A percentile compares a stretch with the other conserved stretches of the same genome.
These are phyloP conservation scores for Brachynemurus nebulosus DNA, from an alignment of 2,888 invertebrate genomes.

Conservation along the genomic window DNA sequence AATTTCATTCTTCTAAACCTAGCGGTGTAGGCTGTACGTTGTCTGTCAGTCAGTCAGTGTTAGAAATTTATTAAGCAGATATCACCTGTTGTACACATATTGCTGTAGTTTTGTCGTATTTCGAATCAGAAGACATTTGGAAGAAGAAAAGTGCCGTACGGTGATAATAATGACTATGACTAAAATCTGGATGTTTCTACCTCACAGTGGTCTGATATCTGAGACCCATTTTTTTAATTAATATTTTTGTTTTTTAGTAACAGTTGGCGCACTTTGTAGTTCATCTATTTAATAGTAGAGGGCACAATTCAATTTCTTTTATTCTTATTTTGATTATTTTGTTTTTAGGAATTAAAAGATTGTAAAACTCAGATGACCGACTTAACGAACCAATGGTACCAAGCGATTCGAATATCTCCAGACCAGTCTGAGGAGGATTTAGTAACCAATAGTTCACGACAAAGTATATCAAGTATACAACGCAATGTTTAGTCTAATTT, in stretches of 20 bases:
- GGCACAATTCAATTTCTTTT: neutral
- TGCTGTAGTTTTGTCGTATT: too few species aligned
- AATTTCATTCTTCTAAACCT: too few species aligned
- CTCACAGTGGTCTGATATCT: too few species aligned
- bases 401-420: conserved; percentile 82
- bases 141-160: too few species aligned
- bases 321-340: conserved; percentile 12
- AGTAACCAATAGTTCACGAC: conserved; percentile 26
- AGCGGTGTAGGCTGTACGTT: too few species aligned
- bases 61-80: too few species aligned
- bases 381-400: conserved; percentile 93
- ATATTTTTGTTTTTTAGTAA: neutral
- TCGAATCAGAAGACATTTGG: too few species aligned
- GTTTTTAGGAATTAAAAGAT: conserved; percentile 75
- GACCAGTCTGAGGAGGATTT: conserved; percentile 71
- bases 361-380: conserved; percentile 95
- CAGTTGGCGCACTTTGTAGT: neutral
- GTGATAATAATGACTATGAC: too few species aligned
- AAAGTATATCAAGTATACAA: conserved; percentile 31
- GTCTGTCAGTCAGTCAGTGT: too few species aligned
- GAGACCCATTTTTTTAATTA: neutral
- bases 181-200: too few species aligned
- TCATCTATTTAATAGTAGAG: neutral
- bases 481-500: neutral
- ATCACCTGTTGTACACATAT: too few species aligned